These are phyloP conservation scores for Heliconius hewitsoni DNA, from an alignment of 1,140 invertebrate genomes.

Conservation along the genomic window DNA sequence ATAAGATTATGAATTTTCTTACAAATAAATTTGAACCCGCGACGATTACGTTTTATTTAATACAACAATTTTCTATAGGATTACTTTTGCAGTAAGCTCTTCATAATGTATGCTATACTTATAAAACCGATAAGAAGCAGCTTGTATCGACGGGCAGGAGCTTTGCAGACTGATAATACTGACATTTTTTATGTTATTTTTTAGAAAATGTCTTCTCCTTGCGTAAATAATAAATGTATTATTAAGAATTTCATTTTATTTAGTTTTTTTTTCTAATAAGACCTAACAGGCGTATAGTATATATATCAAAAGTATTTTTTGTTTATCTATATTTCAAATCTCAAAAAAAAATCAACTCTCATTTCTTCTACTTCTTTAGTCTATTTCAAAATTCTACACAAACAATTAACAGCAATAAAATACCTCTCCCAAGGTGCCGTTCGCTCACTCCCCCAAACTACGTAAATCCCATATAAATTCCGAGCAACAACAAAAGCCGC, in stretches of 20 bases:
- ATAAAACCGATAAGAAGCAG: background rate
- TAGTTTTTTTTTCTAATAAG: too few relatives aligned
- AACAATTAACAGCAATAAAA: background rate
- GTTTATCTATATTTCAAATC: too few relatives aligned
- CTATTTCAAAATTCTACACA: background rate
- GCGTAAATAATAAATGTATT: background rate
- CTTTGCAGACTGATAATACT: background rate
- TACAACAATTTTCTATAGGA: background rate
- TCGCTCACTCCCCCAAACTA: background rate
- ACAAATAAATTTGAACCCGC: too few relatives aligned
- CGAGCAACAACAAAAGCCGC: slow-evolving; percentile 4
- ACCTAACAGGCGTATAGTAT: too few relatives aligned
- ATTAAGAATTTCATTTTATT: too few relatives aligned
- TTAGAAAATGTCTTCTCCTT: background rate
- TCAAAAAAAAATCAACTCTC: too few relatives aligned
- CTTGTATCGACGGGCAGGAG: background rate
- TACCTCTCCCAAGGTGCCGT: background rate
- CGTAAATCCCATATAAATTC: slow-evolving; percentile 4
- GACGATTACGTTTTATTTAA: background rate
- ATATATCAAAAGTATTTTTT: too few relatives aligned
- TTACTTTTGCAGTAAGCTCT: background rate
- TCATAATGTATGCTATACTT: background rate
- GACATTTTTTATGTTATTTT: background rate
- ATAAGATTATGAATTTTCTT: too few relatives aligned
- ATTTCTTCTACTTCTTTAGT: background rate